Evolutionary conservation across 2,113 vertebrate species (phyloP), one percentile per base, ranked within the genome.

Genomic region (Scytalopus superciliaris): DNA sequence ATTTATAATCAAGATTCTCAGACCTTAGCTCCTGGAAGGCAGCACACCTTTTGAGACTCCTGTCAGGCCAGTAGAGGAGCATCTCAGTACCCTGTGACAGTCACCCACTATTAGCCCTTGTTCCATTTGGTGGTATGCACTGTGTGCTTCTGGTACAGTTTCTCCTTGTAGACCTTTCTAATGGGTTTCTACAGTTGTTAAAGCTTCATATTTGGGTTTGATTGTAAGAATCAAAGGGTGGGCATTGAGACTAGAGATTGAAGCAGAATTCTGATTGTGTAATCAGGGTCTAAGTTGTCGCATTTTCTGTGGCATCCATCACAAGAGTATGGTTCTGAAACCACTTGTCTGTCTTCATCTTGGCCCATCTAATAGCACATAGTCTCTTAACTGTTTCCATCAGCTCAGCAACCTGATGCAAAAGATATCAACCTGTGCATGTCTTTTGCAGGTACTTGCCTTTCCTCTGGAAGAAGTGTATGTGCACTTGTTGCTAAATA

Each of bases 71-170:
- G 55, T 4, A 53, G 24, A 15, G 16, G 6, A 4, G 11, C 0
- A 2, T 2, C 16, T 63, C 47, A 19, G 21, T 53, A n/a, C 2
- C 8, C 9, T 0, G 0, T 9, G 50, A 30, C 4, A 70, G 35
- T 16, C 33, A 62, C 7, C 6, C 11, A 31, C 14, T 11, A 8
- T 0, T 1, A 47, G 4, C 10, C 39, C 18, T n/a, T 3, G 0
- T 16, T 64, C 45, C 5, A 7, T 62, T 75, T 75, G 47, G 4
- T 1, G 0, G 5, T 66, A 75, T n/a, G 24, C 4, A 11, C 31
- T 39, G 2, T 24, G 7, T 45, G 22, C 9, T 68, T 47, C 31
- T 44, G 31, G 28, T 42, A 69, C 5, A 33, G 7, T 40, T 89
- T 78, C 31, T 77, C 14, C 18, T 45, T 39, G 21, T 3, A 63